Evolutionary conservation across 1,140 invertebrate genomes (phyloP).

Genomic region (Monochamus saltuarius): DNA sequence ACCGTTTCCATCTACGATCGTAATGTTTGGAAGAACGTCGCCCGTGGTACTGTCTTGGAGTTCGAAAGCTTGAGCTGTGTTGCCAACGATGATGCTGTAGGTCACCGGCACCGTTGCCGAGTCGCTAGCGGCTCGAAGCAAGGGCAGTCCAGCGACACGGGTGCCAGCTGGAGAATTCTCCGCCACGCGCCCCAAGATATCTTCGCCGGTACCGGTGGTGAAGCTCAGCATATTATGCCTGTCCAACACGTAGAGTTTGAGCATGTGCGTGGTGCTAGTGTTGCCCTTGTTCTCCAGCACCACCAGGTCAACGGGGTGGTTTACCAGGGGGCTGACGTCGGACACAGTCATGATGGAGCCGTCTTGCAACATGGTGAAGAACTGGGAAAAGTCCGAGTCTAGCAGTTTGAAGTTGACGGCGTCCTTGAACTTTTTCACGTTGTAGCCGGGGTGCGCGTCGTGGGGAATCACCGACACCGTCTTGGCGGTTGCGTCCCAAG

Average conservation of each 20-base stretch:
- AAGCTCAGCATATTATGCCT: constrained; percentile 77
- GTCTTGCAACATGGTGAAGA: constrained; percentile 83
- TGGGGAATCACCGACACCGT: constrained; percentile 68
- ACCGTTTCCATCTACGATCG: constrained; percentile 58
- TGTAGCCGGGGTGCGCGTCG: constrained; percentile 82
- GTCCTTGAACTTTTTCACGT: constrained; percentile 71
- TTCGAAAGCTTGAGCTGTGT: constrained; percentile 68
- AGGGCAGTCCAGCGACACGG: constrained; percentile 65
- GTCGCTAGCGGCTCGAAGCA: constrained; percentile 62
- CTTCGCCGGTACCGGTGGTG: constrained; percentile 64
- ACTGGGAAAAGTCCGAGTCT: constrained; percentile 76
- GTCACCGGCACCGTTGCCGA: constrained; percentile 64
- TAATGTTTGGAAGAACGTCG: constrained; percentile 59
- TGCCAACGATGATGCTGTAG: constrained; percentile 76
- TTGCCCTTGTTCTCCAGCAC: constrained; percentile 79
- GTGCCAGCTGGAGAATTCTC: constrained; percentile 76
- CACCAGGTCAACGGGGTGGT: constrained; percentile 75
- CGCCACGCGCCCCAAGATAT: constrained; percentile 58
- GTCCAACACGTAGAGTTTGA: constrained; percentile 81
- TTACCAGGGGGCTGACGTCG: constrained; percentile 76
- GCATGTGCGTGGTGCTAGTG: constrained; percentile 73
- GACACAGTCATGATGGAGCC: constrained; percentile 88
- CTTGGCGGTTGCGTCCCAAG: constrained; percentile 25
- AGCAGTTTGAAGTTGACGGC: constrained; percentile 66
- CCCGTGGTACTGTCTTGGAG: constrained; percentile 62